A percentile compares a stretch with the other conserved stretches of the same genome.
phyloP scores from a whole-genome alignment of 2,797 vertebrate genomes.

The Cheirogaleus major region DNA sequence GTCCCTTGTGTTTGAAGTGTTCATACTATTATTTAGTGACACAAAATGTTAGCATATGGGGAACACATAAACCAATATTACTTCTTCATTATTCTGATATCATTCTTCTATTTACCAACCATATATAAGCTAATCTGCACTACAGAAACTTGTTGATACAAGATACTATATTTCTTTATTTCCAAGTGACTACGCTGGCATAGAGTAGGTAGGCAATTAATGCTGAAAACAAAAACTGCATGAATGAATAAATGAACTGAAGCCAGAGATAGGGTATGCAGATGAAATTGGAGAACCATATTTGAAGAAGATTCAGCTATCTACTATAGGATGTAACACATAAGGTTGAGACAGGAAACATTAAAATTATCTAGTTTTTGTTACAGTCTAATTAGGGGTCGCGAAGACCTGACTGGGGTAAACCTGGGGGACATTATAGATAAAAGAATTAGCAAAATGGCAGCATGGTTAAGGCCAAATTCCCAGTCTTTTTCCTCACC shows the following conservation, averaged over 20 bases:
- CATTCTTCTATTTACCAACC: not conserved
- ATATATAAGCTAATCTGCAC: not conserved
- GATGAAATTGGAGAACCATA: not conserved
- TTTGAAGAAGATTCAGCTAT: not conserved
- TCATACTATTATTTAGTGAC: not conserved
- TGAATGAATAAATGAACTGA: not conserved
- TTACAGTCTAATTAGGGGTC: not conserved
- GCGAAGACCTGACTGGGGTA: not conserved
- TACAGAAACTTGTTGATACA: not conserved
- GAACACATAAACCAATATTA: not conserved
- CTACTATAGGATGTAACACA: not conserved
- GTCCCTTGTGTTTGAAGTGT: not conserved
- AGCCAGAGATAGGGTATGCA: not conserved
- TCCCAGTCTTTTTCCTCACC: not conserved
- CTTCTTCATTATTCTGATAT: not conserved
- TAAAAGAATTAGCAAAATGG: constrained; percentile 20
- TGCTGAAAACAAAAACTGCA: not conserved
- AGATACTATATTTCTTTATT: not conserved
- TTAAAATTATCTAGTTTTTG: not conserved
- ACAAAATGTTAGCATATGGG: not conserved
- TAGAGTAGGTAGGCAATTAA: not conserved
- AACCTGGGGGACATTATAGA: not conserved
- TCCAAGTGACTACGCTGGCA: not conserved
- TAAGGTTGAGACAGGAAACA: not conserved
- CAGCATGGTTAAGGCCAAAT: constrained; percentile 27